Evolutionary conservation across 2,113 vertebrate genomes (phyloP), one percentile per base, ranked within the genome.

Genomic region (Cygnus buccinator): DNA sequence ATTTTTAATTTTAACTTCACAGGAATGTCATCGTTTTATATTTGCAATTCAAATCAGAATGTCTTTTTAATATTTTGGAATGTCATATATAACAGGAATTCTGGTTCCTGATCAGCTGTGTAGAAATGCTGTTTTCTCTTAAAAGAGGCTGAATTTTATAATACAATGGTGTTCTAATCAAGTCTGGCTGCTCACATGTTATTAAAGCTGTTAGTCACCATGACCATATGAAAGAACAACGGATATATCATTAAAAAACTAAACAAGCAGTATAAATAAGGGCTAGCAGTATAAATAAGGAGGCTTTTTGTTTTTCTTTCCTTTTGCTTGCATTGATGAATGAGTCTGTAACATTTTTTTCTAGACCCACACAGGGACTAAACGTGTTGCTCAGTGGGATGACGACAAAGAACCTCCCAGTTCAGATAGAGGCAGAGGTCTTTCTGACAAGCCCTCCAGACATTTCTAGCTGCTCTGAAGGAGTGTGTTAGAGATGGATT

Each of bases 131-230:
- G 8, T 44, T 70, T 91, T 77, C 48, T 66, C 9, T 74, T 91
- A 52, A 61, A 65, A 84, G 59, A 58, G 13, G 15, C 19, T 84
- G 73, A 61, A 37, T 93, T 91, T 91, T 76, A 50, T 80, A 76
- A 94, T 65, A 70, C 17, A 28, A 22, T 61, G 19, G 65, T 65
- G 25, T 29, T 73, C 50, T 83, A 80, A 93, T 74, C 65, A 81
- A 91, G 55, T 93, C 63, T 89, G 23, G 33, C 57, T 87, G 73
- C 77, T 87, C 50, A 54, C 37, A 62, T 50, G 14, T 87, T 95
- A 93, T 94, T 90, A 88, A 95, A 90, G 62, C 75, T 88, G 54
- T 93, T 92, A 75, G 54, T 92, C 72, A 83, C 48, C 87, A n/a
- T 90, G 46, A 72, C 78, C 3, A 2, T 68, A 39, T 68, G 67